Evolutionary conservation across 2,113 vertebrate species (phyloP).

Genomic region (Bothrops jararaca): DNA sequence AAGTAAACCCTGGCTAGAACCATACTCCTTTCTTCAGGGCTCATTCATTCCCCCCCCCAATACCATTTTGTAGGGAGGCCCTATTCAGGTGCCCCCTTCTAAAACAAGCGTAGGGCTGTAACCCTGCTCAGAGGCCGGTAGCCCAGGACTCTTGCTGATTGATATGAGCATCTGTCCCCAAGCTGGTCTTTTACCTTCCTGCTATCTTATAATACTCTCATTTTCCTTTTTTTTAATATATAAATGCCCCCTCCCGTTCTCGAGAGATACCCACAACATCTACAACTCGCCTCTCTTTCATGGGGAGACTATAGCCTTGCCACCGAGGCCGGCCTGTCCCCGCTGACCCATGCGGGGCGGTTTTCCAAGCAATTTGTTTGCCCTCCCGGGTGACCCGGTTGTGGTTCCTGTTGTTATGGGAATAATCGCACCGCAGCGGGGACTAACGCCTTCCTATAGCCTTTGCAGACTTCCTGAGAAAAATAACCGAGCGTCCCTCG

Average conservation of each 20-base stretch:
- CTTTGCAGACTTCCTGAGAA: background rate
- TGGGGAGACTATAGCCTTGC: background rate
- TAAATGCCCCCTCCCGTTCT: background rate
- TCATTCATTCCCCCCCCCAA: background rate
- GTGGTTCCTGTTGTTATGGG: constrained; percentile 26
- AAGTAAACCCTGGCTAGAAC: background rate
- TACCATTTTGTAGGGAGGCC: too few species aligned
- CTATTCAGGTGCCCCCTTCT: background rate
- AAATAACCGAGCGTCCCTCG: background rate
- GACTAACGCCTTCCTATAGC: background rate
- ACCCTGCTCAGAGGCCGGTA: background rate
- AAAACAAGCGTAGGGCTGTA: background rate
- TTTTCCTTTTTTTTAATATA: background rate
- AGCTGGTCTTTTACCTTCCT: background rate
- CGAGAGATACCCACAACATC: background rate
- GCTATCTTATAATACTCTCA: background rate
- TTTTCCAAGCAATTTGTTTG: constrained; percentile 17
- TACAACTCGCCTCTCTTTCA: background rate
- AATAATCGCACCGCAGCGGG: background rate
- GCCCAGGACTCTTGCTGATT: background rate
- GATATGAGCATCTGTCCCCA: background rate
- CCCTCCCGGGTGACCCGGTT: constrained; percentile 3
- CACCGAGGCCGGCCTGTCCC: too few species aligned
- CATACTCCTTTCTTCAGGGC: background rate
- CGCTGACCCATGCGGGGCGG: too few species aligned